phyloP scores from a whole-genome alignment of 1,140 invertebrate genomes.

The Zaprionus vittiger region DNA sequence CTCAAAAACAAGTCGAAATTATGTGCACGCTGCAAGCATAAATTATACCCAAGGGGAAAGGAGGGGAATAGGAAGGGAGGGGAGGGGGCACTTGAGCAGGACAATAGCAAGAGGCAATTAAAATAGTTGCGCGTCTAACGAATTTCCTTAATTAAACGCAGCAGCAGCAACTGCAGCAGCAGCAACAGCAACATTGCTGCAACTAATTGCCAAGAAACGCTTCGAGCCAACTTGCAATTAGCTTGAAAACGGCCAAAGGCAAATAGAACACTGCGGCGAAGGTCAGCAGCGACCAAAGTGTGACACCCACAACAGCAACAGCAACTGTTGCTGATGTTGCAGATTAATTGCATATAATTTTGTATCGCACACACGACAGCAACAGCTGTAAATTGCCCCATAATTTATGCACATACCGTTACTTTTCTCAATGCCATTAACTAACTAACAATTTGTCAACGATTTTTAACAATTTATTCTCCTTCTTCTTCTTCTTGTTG shows the following conservation, averaged over 20 bases:
- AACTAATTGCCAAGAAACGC: conserved; percentile 10
- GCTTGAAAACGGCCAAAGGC: conserved; percentile 18
- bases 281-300: conserved; percentile 21
- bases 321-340: background rate
- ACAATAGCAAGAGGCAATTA: conserved; percentile 60
- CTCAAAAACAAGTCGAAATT: conserved; percentile 72
- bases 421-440: conserved; percentile 47
- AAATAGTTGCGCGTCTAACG: conserved; percentile 69
- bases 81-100: background rate
- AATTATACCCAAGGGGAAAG: conserved; percentile 47
- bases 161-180: conserved; percentile 6
- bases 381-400: conserved; percentile 33
- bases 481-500: conserved; percentile 15
- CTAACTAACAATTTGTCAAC: conserved; percentile 33
- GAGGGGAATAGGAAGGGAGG: no score
- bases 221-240: conserved; percentile 33
- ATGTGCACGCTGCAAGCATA: conserved; percentile 72
- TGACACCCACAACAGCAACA: conserved; percentile 36
- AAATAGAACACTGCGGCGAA: conserved; percentile 24
- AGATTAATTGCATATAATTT: conserved; percentile 51
- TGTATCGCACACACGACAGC: conserved; percentile 23
- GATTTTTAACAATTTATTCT: conserved; percentile 16
- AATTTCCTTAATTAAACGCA: conserved; percentile 72
- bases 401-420: conserved; percentile 45
- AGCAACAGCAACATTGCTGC: conserved; percentile 11